Base-by-base conservation (phyloP, 2,888 invertebrate species). In the Ctena decussata region DNA sequence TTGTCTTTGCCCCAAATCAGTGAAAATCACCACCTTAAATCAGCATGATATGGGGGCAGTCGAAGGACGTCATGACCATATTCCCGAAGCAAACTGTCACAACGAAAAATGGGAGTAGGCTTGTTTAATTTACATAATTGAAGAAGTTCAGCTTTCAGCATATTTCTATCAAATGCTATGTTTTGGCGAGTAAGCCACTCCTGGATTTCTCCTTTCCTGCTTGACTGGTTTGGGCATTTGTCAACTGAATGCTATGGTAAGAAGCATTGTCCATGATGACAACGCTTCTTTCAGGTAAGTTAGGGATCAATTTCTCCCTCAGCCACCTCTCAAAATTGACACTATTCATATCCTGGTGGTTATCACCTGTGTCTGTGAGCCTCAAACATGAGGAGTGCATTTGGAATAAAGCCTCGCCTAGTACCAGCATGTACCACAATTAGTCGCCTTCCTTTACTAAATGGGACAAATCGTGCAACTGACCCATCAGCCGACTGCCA, bases 401-500 rank as follows among this genome's bases (percentile, higher is more conserved):
- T 32, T 0, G 60, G 69, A 32, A 69, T 69, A 6, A 77, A 65
- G 2, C 69, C 70, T 11, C 15, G 12, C 24, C 21, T 41, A 0
- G 60, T n/a, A 1, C 77, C 77, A 69, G 69, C 77, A 69, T 77
- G 65, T 18, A 69, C 30, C 3, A 69, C 46, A 46, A 77, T 77
- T 37, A 69, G n/a, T 5, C 3, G n/a, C 15, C 21, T 21, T n/a
- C 49, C 49, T n/a, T 49, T 49, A n/a, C 49, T n/a, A 21, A 49
- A 21, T 49, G 49, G 49, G n/a, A 11, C 49, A n/a, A 11, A 11
- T 41, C 6, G 41, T 11, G 8, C 15, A 41, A 15, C 5, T 21
- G 21, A 49, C 5, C 15, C 49, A 32, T 49, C 46, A 0, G 27
- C 11, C 32, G 8, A 21, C 53, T 46, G 39, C 70, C 77, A 77